Conservation (phyloP, 2,797 vertebrate genomes). For the Tapirus indicus region DNA sequence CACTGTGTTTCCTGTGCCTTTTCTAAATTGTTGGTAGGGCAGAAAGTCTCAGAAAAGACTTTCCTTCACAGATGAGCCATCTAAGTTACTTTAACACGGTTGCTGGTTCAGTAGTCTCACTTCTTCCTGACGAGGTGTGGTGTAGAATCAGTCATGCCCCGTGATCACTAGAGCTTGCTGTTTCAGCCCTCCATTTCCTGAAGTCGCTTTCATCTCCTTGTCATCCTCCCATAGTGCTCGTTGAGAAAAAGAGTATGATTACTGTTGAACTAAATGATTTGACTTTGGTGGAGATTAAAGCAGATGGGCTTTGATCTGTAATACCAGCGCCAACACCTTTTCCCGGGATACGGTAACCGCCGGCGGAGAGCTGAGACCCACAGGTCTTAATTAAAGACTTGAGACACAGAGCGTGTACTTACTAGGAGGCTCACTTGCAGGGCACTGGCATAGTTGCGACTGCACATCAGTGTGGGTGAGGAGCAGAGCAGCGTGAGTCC, state of each 20-base stretch:
- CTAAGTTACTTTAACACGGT: background rate
- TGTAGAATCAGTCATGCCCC: background rate
- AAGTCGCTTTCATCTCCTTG: background rate
- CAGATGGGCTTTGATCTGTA: background rate
- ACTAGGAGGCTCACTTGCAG: fast-evolving
- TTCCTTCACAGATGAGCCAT: background rate
- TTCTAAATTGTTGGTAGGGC: background rate
- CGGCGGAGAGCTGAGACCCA: background rate
- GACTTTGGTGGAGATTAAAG: background rate
- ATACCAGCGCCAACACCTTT: background rate
- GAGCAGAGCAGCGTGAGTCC: background rate
- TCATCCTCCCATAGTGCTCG: background rate
- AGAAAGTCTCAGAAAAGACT: conserved; percentile 19
- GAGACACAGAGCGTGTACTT: background rate
- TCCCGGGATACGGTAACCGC: background rate
- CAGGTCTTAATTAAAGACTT: background rate
- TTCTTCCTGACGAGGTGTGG: background rate
- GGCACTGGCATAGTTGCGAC: background rate
- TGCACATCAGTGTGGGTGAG: background rate
- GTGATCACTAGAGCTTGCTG: background rate
- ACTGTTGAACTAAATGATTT: background rate
- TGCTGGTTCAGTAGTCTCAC: background rate
- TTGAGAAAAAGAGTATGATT: background rate
- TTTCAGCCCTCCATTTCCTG: background rate
- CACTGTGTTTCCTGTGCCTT: background rate